These are phyloP conservation scores for Yponomeuta sedellus DNA, from an alignment of 2,888 invertebrate species.

Conservation along the genomic window DNA sequence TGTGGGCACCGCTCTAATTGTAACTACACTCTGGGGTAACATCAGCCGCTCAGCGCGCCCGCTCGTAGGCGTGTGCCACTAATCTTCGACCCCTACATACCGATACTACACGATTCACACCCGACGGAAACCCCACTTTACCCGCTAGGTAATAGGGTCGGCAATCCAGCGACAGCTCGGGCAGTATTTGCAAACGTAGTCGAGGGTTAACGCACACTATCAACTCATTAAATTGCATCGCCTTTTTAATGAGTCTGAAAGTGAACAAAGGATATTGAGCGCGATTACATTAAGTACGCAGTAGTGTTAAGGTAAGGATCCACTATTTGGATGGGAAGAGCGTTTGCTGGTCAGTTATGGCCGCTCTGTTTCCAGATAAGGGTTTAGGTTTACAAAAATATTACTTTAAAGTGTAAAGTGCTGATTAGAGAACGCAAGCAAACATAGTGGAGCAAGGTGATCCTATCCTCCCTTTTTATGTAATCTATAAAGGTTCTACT, in stretches of 20 bases:
- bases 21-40: slow-evolving; percentile 75
- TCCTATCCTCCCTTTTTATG: too few species aligned
- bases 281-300: slow-evolving; percentile 58
- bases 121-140: slow-evolving; percentile 28
- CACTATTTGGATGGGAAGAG: slow-evolving; percentile 41
- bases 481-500: too few species aligned
- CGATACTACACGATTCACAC: slow-evolving; percentile 44
- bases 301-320: slow-evolving; percentile 54
- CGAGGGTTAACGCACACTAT: slow-evolving; percentile 75
- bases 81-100: slow-evolving; percentile 76
- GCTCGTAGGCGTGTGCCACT: slow-evolving; percentile 74
- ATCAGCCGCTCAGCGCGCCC: slow-evolving; percentile 74
- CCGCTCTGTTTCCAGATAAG: not conserved
- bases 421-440: too few species aligned
- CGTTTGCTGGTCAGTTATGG: slow-evolving; percentile 8
- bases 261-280: slow-evolving; percentile 75
- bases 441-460: too few species aligned
- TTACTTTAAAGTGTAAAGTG: not conserved
- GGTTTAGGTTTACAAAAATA: not conserved
- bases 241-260: slow-evolving; percentile 77
- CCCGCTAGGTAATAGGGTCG: not conserved
- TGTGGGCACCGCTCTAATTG: slow-evolving; percentile 76
- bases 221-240: slow-evolving; percentile 77
- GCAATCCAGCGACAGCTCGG: slow-evolving; percentile 30
- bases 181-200: slow-evolving; percentile 69